Conservation (phyloP, 2,888 invertebrate species). For the Minunthozetes semirufus region DNA sequence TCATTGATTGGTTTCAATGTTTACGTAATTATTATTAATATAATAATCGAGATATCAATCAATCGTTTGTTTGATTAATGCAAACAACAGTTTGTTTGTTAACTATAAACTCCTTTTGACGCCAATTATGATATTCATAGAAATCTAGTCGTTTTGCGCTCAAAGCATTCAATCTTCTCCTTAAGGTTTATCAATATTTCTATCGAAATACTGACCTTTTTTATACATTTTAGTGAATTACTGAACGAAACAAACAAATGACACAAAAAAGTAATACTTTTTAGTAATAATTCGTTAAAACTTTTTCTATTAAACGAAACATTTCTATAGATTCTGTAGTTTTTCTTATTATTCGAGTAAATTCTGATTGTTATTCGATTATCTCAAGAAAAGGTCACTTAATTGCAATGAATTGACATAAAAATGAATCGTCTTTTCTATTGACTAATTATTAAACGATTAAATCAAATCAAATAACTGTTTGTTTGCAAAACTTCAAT, state of each 20-base stretch:
- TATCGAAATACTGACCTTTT: not conserved
- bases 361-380: too few species aligned
- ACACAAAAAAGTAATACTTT: too few species aligned
- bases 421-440: too few species aligned
- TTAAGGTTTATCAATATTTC: not conserved
- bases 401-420: not conserved
- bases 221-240: constrained; percentile 3
- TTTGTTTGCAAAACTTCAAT: not conserved
- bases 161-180: not conserved
- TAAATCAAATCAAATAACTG: not conserved
- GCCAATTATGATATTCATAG: constrained; percentile 4
- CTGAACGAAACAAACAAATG: too few species aligned
- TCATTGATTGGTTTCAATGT: not conserved
- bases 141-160: constrained; percentile 4
- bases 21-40: not conserved
- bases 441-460: too few species aligned
- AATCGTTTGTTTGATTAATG: constrained; percentile 1
- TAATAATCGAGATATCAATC: not conserved
- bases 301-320: too few species aligned
- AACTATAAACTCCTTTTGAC: not conserved
- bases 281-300: too few species aligned
- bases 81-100: not conserved
- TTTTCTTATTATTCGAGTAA: too few species aligned
- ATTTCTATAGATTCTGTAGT: too few species aligned
- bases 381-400: too few species aligned